Evolutionary conservation across 2,113 vertebrate genomes (phyloP).

Genomic region (Piaya cayana): DNA sequence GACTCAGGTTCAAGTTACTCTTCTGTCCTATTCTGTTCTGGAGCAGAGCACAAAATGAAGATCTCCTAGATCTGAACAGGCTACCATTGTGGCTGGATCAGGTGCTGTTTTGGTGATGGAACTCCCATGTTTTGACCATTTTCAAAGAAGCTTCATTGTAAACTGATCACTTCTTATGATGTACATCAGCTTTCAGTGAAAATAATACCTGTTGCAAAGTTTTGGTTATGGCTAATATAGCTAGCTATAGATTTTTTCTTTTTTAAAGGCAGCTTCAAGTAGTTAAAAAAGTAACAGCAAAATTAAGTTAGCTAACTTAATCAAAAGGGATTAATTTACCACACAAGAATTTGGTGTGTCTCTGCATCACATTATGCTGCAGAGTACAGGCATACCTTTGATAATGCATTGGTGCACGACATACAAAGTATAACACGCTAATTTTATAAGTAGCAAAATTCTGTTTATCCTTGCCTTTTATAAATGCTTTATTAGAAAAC

Average conservation of each 20-base stretch:
- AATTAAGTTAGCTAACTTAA: neutral
- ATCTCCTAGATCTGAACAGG: neutral
- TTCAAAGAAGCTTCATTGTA: neutral
- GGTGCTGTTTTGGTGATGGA: neutral
- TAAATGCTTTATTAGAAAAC: neutral
- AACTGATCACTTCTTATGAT: neutral
- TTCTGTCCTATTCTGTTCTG: neutral
- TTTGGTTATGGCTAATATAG: neutral
- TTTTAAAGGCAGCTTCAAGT: no score
- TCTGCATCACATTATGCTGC: neutral
- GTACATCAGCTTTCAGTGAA: neutral
- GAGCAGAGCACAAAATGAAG: neutral
- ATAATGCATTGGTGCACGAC: neutral
- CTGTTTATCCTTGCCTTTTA: neutral
- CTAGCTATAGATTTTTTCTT: neutral
- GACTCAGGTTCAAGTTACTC: constrained; percentile 35
- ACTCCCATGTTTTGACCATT: neutral
- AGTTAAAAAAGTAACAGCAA: neutral
- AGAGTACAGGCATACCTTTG: neutral
- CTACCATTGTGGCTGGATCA: neutral
- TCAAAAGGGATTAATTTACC: neutral
- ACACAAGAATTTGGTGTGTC: neutral
- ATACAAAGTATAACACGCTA: neutral
- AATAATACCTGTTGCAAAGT: neutral
- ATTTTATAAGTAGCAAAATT: neutral